A percentile compares a stretch with the other conserved stretches of the same genome.
phyloP scores from a whole-genome alignment of 2,797 vertebrate genomes.

The Numenius phaeopus region DNA sequence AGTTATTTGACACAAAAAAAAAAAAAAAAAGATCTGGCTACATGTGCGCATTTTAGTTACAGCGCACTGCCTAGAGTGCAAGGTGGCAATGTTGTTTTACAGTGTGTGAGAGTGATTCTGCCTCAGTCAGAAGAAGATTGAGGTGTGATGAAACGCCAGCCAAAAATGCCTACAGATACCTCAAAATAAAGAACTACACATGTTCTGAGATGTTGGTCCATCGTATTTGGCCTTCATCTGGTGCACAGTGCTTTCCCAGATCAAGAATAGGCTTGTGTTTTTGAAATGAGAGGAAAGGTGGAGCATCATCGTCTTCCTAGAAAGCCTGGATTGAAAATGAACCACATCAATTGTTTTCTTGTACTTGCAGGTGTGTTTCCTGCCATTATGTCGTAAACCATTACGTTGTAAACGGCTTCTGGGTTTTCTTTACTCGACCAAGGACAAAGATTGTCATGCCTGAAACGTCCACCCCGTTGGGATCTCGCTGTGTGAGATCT shows the following conservation, averaged over 20 bases:
- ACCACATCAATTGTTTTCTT: not conserved
- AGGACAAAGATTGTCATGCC: not conserved
- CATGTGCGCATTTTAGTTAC: not conserved
- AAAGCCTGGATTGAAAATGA: not conserved
- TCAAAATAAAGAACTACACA: conserved; percentile 19
- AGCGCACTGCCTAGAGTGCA: not conserved
- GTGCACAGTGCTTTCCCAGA: not conserved
- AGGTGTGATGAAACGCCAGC: conserved; percentile 31
- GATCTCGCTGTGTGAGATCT: not conserved
- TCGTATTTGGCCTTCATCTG: not conserved
- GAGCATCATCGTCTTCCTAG: not conserved
- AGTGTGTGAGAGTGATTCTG: not conserved
- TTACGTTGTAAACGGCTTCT: not conserved
- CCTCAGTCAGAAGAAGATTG: not conserved
- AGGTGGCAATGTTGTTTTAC: not conserved
- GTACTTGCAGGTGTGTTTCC: not conserved
- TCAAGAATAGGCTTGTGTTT: not conserved
- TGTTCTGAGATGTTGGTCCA: not conserved
- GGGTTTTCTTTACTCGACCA: not conserved
- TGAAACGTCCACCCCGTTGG: not conserved
- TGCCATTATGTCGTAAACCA: not conserved
- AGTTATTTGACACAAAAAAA: not conserved
- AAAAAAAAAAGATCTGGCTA: not conserved
- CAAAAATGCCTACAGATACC: conserved; percentile 2
- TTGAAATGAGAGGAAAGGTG: not conserved